Base-by-base conservation (phyloP, 1,140 invertebrate species). In the Megalonaias nervosa region DNA sequence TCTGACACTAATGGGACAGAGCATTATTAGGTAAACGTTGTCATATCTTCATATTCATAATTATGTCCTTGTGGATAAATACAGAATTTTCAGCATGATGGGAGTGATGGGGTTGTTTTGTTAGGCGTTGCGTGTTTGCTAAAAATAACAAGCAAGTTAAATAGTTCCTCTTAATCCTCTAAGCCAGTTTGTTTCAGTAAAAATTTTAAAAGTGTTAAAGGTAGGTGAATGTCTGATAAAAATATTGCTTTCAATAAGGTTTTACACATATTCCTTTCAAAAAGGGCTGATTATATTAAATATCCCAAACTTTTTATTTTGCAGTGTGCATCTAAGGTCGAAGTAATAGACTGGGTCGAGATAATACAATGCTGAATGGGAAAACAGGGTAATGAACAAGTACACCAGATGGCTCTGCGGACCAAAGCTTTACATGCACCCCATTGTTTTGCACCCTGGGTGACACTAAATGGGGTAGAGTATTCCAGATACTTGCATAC, bases 381-480 rank as follows among this genome's bases (percentile, higher is more conserved):
- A 69, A 84, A 87, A 2, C 91, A 93, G 78, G 96, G 95, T 6
- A 93, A 93, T 80, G 89, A 92, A 73, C 90, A 97, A 38, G 90
- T 97, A 71, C 96, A 96, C 85, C 90, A 94, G 81, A 93, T 96
- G 92, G 96, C 96, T 58, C 93, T 95, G 81, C 91, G 93, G 79
- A 97, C 96, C 12, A 90, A 95, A 75, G 91, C 92, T 5, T 89
- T 97, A 12, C 91, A 92, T 13, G 96, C 96, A 61, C 74, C 88
- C 64, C 92, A 94, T 58, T 91, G 90, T 67, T 97, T 97, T 85
- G 96, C 97, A 86, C 96, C 97, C 58, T 97, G 96, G 74, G 93
- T 98, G 64, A 93, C 94, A 65, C 85, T 97, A 21, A 94, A 97
- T 92, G 93, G 94, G 74, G 94, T 94, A 80, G 38, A 48, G 6